Percentiles rank a stretch among this genome's conserved stretches.
Conservation (phyloP, 2,113 vertebrate genomes). For the Kryptolebias marmoratus region DNA sequence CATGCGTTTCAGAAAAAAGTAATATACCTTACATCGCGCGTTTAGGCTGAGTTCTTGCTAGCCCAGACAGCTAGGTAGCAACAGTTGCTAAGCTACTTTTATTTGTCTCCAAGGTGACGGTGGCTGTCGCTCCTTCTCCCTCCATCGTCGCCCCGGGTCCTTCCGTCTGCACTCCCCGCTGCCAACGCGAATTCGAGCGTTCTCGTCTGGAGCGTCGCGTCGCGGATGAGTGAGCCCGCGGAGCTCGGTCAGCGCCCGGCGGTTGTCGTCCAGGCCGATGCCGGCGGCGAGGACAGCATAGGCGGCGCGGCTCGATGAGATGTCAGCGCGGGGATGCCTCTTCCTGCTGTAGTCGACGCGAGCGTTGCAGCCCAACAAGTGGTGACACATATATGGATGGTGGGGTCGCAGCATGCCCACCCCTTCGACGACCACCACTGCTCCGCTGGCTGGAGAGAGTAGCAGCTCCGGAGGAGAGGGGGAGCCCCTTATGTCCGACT, state of each 20-base stretch:
- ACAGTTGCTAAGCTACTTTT: constrained; percentile 55
- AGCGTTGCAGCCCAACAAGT: constrained; percentile 28
- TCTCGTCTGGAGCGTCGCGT: neutral
- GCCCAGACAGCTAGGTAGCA: constrained; percentile 33
- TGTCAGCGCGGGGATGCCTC: constrained; percentile 73
- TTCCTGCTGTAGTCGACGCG: constrained; percentile 9
- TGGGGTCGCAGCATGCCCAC: constrained; percentile 74
- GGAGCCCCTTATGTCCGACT: constrained; percentile 62
- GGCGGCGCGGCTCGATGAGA: constrained; percentile 50
- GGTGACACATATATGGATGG: constrained; percentile 72
- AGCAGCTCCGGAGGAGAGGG: constrained; percentile 56
- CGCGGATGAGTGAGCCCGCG: neutral
- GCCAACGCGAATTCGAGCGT: neutral
- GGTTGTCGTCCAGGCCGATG: constrained; percentile 36
- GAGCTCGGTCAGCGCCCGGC: neutral
- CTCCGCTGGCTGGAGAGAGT: constrained; percentile 70
- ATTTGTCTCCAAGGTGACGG: constrained; percentile 73
- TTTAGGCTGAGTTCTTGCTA: constrained; percentile 20
- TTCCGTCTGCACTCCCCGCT: neutral
- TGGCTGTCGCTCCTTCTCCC: constrained; percentile 37
- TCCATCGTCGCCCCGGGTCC: constrained; percentile 1
- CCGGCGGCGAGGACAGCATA: constrained; percentile 35
- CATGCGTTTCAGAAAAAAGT: neutral
- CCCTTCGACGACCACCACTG: constrained; percentile 52
- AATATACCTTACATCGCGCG: neutral